Base-by-base conservation (phyloP, 2,888 invertebrate genomes). In the Suillia variegata region DNA sequence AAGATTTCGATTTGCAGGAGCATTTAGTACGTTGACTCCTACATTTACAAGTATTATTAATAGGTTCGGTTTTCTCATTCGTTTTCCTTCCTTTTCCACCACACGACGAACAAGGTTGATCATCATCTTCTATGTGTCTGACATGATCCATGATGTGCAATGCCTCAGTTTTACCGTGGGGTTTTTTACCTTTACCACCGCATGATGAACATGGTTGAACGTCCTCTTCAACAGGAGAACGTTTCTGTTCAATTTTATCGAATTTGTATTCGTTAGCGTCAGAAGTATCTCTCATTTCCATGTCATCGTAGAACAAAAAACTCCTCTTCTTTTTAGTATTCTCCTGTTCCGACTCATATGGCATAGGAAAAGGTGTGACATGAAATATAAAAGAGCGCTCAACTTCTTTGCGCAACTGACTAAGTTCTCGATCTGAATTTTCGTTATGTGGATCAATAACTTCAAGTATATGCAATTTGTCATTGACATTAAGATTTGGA, bases 271-370 rank as follows among this genome's bases (percentile, higher is more conserved):
- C 60, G 20, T 56, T 60, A 17, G 56, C 56, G 13, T 51, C 52
- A 38, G 65, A 56, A 1, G 56, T 61, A 12, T 68, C 68, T 8
- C 57, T 64, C 34, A 68, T 59, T 12, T 63, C 62, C 21, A 70
- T 52, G 57, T 69, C 67, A 45, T 70, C 70, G 38, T 69, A 67
- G 12, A 65, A 45, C 0, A 65, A 6, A 18, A 50, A 64, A 24
- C 62, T 64, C 24, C 60, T 45, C 34, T 62, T 64, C 20, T 50
- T 55, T 21, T 34, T 51, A 1, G 58, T n/a, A 2, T 62, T 62
- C 3, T 54, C 45, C 18, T 3, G 45, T 18, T 10, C 15, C n/a
- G 38, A 38, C n/a, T 8, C 12, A 13, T 10, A 38, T 6, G 26
- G 6, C 6, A 26, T 26, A 26, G 26, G 26, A 26, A 6, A 26